Conservation (phyloP, 2,797 vertebrate species). For the Acestrorhynchus altus region DNA sequence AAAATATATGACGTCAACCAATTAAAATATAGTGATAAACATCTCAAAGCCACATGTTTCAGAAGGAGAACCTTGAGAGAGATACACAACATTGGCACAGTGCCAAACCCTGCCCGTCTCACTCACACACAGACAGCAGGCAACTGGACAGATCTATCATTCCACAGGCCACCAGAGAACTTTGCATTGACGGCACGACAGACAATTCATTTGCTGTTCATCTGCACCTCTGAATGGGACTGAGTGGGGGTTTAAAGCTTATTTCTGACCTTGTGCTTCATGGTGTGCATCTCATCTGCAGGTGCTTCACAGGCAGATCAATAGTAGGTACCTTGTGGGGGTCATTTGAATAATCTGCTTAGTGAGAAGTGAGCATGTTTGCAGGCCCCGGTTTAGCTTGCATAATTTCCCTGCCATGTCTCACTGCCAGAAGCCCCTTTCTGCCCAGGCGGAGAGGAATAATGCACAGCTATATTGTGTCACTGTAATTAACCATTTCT, state of each 20-base stretch:
- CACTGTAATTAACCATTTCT: too few relatives aligned
- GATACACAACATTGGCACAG: conserved; percentile 34
- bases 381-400: conserved; percentile 42
- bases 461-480: not conserved
- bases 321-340: conserved; percentile 51
- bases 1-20: conserved; percentile 31
- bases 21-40: conserved; percentile 24
- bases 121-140: not conserved
- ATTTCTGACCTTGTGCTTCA: conserved; percentile 46
- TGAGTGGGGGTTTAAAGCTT: conserved; percentile 36
- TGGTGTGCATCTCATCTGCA: conserved; percentile 28
- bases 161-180: not conserved
- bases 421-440: not conserved
- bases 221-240: conserved; percentile 25
- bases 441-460: conserved; percentile 13
- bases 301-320: conserved; percentile 45
- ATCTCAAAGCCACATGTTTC: conserved; percentile 14
- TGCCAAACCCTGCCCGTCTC: conserved; percentile 26
- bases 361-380: conserved; percentile 37
- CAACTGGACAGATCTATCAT: conserved; percentile 3
- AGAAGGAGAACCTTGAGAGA: not conserved
- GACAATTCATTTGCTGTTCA: conserved; percentile 39
- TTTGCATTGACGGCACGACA: not conserved
- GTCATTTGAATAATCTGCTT: conserved; percentile 59
- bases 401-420: conserved; percentile 33